Conservation (phyloP, 2,113 vertebrate genomes). For the pig (Sus scrofa) region T2T-Sscrofa CM000814.6:126887001-126887500, state of each 20-base stretch:
- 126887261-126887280: constrained; percentile 74
- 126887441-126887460: constrained; percentile 62
- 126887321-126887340: constrained; percentile 73
- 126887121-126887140: constrained; percentile 53
- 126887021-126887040: constrained; percentile 57
- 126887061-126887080: constrained; percentile 69
- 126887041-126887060: constrained; percentile 74
- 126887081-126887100: constrained; percentile 58
- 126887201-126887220: constrained; percentile 75
- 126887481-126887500: constrained; percentile 82
- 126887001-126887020: constrained; percentile 44
- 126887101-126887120: constrained; percentile 63
- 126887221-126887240: constrained; percentile 75
- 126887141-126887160: constrained; percentile 52
- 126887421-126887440: constrained; percentile 73
- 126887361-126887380: constrained; percentile 65
- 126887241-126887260: constrained; percentile 81
- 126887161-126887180: constrained; percentile 60
- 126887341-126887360: constrained; percentile 77
- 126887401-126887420: constrained; percentile 80
- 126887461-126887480: constrained; percentile 69
- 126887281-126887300: constrained; percentile 78
- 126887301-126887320: constrained; percentile 75
- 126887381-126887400: constrained; percentile 71
- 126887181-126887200: constrained; percentile 79